Percentiles rank a stretch among this genome's conserved stretches.
Conservation (phyloP, 2,113 vertebrate genomes). For the Manacus vitellinus region DNA sequence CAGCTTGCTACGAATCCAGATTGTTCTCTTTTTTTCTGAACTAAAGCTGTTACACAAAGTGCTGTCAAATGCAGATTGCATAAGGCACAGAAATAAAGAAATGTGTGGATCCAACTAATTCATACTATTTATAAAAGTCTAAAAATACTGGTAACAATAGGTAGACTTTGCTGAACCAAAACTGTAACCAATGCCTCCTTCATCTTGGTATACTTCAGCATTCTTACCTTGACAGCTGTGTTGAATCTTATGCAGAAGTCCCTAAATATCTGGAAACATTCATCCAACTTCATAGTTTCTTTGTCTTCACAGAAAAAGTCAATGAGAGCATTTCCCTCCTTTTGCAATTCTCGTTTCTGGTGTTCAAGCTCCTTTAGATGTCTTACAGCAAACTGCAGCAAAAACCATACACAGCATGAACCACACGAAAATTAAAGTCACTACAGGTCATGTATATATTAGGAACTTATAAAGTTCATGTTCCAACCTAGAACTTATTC, state of each 20-base stretch:
- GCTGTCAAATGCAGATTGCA: not conserved
- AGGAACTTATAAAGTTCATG: not conserved
- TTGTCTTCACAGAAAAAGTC: conserved; percentile 99
- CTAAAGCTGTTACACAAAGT: not conserved
- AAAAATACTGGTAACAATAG: not conserved
- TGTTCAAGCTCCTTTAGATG: conserved; percentile 86
- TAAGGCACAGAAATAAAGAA: not conserved
- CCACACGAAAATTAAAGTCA: not conserved
- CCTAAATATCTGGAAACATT: conserved; percentile 95
- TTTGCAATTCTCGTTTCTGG: conserved; percentile 82
- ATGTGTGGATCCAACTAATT: not conserved
- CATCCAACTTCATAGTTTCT: conserved; percentile 95
- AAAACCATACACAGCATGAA: not conserved
- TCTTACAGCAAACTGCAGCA: conserved; percentile 80
- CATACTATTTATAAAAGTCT: not conserved
- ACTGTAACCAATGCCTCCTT: not conserved
- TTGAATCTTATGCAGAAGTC: conserved; percentile 94
- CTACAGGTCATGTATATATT: not conserved
- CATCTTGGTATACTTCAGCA: not conserved
- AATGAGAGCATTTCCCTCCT: conserved; percentile 87
- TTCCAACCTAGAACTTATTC: not conserved
- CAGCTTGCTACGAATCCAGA: not conserved
- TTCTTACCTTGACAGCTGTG: conserved; percentile 91
- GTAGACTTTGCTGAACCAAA: not conserved
- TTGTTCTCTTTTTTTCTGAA: not conserved